phyloP scores from a whole-genome alignment of 2,113 vertebrate genomes.

The Seriola aureovittata region DNA sequence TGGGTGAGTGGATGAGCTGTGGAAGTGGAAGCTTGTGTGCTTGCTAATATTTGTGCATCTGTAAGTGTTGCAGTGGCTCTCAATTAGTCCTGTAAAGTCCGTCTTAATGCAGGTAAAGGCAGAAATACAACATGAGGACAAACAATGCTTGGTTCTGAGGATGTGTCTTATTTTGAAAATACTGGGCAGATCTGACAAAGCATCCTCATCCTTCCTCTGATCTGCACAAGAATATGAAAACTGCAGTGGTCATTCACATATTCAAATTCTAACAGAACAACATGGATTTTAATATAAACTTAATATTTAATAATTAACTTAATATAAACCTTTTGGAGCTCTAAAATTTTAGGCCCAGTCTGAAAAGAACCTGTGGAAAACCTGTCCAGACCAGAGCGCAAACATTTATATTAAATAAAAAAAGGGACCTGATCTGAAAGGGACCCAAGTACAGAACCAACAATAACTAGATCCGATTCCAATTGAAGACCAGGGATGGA shows the following conservation, averaged over 20 bases:
- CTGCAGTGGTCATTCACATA: neutral
- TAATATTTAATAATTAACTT: too few relatives aligned
- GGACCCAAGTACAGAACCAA: neutral
- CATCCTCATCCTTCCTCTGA: neutral
- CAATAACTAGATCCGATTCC: neutral
- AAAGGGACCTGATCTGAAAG: neutral
- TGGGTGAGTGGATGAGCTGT: neutral
- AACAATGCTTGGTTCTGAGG: neutral
- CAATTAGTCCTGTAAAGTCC: neutral
- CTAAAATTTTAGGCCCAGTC: neutral
- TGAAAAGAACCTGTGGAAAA: neutral
- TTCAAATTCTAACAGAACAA: neutral
- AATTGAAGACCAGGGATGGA: neutral
- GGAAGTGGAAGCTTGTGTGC: conserved; percentile 5
- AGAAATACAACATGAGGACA: neutral
- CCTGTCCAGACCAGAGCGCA: too few relatives aligned
- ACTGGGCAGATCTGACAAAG: neutral
- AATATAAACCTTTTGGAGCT: neutral
- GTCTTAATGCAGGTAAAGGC: neutral
- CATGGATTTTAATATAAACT: neutral
- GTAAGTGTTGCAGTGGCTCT: neutral
- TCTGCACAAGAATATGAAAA: neutral
- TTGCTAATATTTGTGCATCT: neutral
- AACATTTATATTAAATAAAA: neutral
- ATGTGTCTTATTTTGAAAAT: neutral